These are phyloP conservation scores for Conger conger DNA, from an alignment of 2,113 vertebrate genomes.

Conservation along the genomic window DNA sequence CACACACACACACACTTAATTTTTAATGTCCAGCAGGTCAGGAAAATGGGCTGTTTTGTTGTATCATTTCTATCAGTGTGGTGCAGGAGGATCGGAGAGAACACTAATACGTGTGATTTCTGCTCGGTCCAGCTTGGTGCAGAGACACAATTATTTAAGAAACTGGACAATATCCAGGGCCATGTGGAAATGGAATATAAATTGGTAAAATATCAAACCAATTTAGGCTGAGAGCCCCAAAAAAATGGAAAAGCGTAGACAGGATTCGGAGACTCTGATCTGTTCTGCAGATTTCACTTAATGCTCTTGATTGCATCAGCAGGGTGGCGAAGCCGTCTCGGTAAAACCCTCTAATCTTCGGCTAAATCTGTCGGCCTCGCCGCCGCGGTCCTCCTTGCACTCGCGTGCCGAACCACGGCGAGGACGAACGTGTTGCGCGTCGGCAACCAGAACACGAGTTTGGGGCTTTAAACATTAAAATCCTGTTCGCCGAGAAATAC, in stretches of 20 bases:
- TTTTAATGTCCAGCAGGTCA: neutral
- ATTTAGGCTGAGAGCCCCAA: neutral
- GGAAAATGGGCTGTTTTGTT: neutral
- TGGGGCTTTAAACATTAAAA: constrained; percentile 24
- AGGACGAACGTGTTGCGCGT: neutral
- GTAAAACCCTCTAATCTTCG: neutral
- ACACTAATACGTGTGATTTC: neutral
- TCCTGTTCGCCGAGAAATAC: neutral
- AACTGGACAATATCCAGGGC: neutral
- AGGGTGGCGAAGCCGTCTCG: too few relatives aligned
- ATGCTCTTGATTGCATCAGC: too few relatives aligned
- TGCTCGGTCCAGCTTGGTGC: too few relatives aligned
- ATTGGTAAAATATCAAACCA: neutral
- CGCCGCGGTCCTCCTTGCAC: neutral
- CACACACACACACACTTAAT: constrained; percentile 6
- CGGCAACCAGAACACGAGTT: neutral
- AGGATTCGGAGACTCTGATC: too few relatives aligned
- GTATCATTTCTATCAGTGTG: neutral
- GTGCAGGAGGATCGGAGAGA: neutral
- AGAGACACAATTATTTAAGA: neutral
- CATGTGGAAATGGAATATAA: neutral
- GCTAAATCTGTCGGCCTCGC: neutral
- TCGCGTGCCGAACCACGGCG: neutral
- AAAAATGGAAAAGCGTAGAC: too few relatives aligned
- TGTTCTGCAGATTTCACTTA: too few relatives aligned